Evolutionary conservation across 2,113 vertebrate species (phyloP).

Genomic region (Lasiurus borealis): DNA sequence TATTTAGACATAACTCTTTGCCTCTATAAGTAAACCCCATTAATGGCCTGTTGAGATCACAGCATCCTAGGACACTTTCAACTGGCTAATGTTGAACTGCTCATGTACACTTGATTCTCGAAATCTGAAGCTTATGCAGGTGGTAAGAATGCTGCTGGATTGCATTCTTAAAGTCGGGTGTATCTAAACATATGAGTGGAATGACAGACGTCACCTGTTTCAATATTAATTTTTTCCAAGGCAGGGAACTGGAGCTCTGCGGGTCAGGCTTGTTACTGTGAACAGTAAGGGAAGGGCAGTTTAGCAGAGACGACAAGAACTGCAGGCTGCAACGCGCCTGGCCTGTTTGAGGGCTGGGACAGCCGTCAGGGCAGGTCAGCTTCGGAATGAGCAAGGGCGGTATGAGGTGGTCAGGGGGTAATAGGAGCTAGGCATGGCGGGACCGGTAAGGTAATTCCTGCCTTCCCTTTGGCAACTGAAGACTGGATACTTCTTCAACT

Average conservation of each 20-base stretch:
- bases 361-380: background rate
- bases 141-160: background rate
- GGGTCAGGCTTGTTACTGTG: background rate
- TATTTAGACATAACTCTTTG: background rate
- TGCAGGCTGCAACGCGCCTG: background rate
- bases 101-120: background rate
- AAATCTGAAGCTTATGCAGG: background rate
- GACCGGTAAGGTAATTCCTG: background rate
- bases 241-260: background rate
- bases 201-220: background rate
- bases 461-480: background rate
- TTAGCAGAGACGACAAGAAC: background rate
- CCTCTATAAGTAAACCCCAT: background rate
- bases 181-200: background rate
- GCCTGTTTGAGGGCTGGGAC: background rate
- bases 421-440: no score
- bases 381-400: background rate
- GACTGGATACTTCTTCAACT: background rate
- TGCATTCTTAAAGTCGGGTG: background rate
- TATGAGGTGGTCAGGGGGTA: background rate
- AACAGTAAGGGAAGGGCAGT: background rate
- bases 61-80: background rate
- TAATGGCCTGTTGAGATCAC: background rate
- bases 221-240: background rate
- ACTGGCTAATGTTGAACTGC: background rate